phyloP scores from a whole-genome alignment of 2,113 vertebrate species.

The Gadus chalcogrammus region DNA sequence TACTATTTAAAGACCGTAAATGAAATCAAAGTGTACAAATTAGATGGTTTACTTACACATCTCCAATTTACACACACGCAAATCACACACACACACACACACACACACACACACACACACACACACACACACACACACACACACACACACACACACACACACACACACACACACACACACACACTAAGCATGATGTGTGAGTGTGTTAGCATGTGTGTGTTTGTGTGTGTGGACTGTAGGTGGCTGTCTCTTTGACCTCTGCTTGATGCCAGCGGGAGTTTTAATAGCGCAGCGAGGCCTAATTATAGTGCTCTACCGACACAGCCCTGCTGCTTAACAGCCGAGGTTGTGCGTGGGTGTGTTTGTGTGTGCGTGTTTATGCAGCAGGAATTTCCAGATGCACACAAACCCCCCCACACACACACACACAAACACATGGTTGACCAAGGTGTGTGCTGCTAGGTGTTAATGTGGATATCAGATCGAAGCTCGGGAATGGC shows the following conservation, averaged over 20 bases:
- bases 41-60: neutral
- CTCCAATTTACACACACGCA: neutral
- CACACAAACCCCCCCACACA: constrained; percentile 35
- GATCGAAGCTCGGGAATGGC: constrained; percentile 53
- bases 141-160: neutral
- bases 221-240: constrained; percentile 47
- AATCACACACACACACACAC: constrained; percentile 8
- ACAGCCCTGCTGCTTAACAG: constrained; percentile 54
- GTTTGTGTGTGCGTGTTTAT: constrained; percentile 31
- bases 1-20: neutral
- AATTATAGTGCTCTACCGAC: constrained; percentile 69
- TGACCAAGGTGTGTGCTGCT: constrained; percentile 35
- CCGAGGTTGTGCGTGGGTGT: constrained; percentile 33
- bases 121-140: neutral
- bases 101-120: constrained; percentile 12
- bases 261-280: constrained; percentile 63
- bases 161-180: neutral
- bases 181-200: constrained; percentile 13
- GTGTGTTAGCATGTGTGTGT: constrained; percentile 30
- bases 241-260: constrained; percentile 67
- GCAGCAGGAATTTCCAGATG: constrained; percentile 50
- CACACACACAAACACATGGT: constrained; percentile 11
- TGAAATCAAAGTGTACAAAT: neutral
- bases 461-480: constrained; percentile 70
- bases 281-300: constrained; percentile 69